Evolutionary conservation across 2,888 invertebrate species (phyloP).

Genomic region (Drosophila incognita): DNA sequence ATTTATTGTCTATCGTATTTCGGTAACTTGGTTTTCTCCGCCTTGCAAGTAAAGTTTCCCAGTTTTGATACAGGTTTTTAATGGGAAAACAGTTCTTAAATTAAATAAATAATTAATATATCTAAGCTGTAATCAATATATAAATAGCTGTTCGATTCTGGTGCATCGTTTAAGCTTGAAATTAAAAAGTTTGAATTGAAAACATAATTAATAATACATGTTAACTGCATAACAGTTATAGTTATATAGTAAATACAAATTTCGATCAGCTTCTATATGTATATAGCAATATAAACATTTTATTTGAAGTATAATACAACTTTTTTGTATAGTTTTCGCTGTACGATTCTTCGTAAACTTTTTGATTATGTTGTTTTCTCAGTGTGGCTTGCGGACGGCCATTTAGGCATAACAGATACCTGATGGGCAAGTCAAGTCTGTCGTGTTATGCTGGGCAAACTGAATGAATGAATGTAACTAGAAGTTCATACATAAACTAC

Average conservation of each 20-base stretch:
- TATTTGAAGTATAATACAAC: neutral
- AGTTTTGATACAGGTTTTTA: neutral
- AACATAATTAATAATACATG: neutral
- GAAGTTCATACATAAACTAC: conserved; percentile 4
- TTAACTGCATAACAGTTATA: neutral
- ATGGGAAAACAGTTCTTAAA: neutral
- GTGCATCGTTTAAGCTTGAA: neutral
- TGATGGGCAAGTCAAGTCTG: conserved; percentile 52
- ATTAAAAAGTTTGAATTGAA: no score
- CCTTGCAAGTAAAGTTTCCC: neutral
- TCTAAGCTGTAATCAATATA: neutral
- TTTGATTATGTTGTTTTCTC: neutral
- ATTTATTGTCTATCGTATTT: neutral
- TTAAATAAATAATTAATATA: neutral
- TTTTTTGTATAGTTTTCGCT: neutral
- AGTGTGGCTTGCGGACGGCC: conserved; percentile 38
- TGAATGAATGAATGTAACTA: conserved; percentile 51
- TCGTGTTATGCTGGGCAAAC: conserved; percentile 33
- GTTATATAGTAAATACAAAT: neutral
- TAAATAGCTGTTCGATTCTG: neutral
- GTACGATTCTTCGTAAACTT: no score
- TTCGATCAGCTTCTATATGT: neutral
- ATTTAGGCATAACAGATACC: conserved; percentile 76
- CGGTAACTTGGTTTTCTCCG: neutral
- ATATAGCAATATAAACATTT: neutral